Conservation (phyloP, 2,113 vertebrate species). For the Lepisosteus oculatus region DNA sequence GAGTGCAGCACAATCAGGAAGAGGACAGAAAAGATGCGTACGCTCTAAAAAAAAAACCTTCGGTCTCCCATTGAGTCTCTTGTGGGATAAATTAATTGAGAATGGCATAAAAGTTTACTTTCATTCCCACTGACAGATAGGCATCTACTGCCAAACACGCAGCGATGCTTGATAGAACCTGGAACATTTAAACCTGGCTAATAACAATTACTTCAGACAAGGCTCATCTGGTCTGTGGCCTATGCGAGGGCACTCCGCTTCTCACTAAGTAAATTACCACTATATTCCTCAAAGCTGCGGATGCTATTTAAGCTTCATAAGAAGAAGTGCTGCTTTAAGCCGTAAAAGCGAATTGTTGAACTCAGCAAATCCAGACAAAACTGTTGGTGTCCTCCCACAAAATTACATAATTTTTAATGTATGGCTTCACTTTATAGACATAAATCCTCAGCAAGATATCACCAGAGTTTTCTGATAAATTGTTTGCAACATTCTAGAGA, state of each 20-base stretch:
- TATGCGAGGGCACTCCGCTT: conserved; percentile 21
- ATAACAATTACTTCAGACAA: conserved; percentile 49
- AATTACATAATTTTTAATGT: conserved; percentile 77
- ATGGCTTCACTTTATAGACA: conserved; percentile 56
- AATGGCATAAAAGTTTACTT: conserved; percentile 54
- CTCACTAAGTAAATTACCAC: conserved; percentile 40
- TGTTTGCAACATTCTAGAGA: conserved; percentile 91
- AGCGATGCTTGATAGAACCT: conserved; percentile 36
- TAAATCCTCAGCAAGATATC: conserved; percentile 72
- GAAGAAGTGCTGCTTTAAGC: conserved; percentile 52
- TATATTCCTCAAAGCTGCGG: conserved; percentile 44
- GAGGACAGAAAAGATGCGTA: conserved; percentile 42
- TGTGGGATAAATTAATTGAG: conserved; percentile 45
- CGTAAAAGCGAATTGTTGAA: conserved; percentile 58
- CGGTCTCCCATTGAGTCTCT: conserved; percentile 11
- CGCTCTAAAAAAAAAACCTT: conserved; percentile 14
- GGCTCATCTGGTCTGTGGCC: conserved; percentile 40
- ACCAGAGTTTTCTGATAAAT: conserved; percentile 86
- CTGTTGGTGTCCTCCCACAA: conserved; percentile 57
- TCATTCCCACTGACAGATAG: conserved; percentile 51
- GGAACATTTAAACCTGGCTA: conserved; percentile 27
- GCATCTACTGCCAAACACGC: conserved; percentile 41
- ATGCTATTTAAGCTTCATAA: conserved; percentile 53
- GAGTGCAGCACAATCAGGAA: conserved; percentile 32
- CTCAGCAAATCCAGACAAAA: conserved; percentile 64